Conservation (phyloP, 2,113 vertebrate species). For the Boleophthalmus pectinirostris region DNA sequence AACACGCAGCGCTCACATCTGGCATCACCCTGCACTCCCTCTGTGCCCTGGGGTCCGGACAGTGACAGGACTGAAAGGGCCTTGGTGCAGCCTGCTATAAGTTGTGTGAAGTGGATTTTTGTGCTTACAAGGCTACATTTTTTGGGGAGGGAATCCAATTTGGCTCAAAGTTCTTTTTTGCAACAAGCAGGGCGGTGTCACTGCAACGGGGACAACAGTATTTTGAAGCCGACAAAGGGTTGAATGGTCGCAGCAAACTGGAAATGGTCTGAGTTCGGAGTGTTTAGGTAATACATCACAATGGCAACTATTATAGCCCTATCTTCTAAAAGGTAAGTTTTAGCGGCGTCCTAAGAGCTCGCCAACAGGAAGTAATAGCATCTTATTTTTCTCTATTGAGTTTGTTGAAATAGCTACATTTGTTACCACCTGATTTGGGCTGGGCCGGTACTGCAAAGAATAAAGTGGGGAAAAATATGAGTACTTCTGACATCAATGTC, state of each 20-base stretch:
- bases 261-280: slow-evolving; percentile 3
- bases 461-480: background rate
- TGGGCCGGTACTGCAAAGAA: background rate
- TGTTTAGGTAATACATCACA: slow-evolving; percentile 19
- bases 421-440: slow-evolving; percentile 5
- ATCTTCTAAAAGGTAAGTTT: slow-evolving; percentile 15
- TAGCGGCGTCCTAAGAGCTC: background rate
- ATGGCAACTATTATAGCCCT: slow-evolving; percentile 2
- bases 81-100: background rate
- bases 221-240: slow-evolving; percentile 5
- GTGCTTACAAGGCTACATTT: slow-evolving; percentile 1
- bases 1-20: background rate
- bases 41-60: slow-evolving; percentile 1
- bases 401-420: slow-evolving; percentile 16
- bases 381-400: slow-evolving; percentile 2
- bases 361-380: slow-evolving; percentile 1
- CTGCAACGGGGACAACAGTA: background rate
- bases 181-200: background rate
- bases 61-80: background rate
- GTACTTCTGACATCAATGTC: too few species aligned
- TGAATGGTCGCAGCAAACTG: slow-evolving; percentile 1
- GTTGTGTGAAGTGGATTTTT: background rate
- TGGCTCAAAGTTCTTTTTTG: slow-evolving; percentile 12
- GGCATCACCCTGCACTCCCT: slow-evolving; percentile 3
- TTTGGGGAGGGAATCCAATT: background rate